Percentiles rank a stretch among this genome's conserved stretches.
These are phyloP conservation scores for Coturnix japonica DNA, from an alignment of 2,113 vertebrate species.

Conservation along the genomic window DNA sequence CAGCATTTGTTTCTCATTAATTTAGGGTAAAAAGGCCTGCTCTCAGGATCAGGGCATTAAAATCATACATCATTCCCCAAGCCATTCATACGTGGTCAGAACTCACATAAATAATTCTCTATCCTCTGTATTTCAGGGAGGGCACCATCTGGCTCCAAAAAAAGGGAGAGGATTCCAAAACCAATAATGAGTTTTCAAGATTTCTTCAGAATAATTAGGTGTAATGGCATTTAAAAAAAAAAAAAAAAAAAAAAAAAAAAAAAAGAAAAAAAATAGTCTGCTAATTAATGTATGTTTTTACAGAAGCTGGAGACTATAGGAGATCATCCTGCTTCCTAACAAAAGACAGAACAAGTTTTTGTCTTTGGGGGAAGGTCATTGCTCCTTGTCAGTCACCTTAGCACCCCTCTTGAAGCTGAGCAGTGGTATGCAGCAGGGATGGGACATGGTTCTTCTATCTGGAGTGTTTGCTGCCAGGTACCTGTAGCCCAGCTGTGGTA, in stretches of 20 bases:
- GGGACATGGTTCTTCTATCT: not conserved
- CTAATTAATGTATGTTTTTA: not conserved
- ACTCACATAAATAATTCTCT: slow-evolving; percentile 55
- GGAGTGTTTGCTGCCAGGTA: not conserved
- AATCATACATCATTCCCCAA: slow-evolving; percentile 52
- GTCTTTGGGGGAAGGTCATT: not conserved
- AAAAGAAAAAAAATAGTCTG: not conserved
- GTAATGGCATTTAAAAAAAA: not conserved
- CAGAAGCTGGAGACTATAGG: not conserved
- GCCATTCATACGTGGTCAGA: slow-evolving; percentile 46
- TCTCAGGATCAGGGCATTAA: slow-evolving; percentile 46
- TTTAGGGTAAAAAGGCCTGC: slow-evolving; percentile 50
- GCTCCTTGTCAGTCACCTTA: not conserved
- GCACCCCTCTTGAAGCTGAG: not conserved
- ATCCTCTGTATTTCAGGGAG: slow-evolving; percentile 47
- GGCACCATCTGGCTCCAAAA: slow-evolving; percentile 45
- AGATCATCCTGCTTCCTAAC: not conserved
- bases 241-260: too few species aligned
- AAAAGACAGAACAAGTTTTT: not conserved
- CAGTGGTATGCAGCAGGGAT: not conserved
- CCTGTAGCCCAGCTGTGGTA: not conserved
- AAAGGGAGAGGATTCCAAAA: not conserved
- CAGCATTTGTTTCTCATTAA: slow-evolving; percentile 46
- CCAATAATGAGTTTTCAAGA: slow-evolving; percentile 33
- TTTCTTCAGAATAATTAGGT: not conserved